phyloP scores from a whole-genome alignment of 2,888 invertebrate species.

The Hydrotaea cyrtoneurina region DNA sequence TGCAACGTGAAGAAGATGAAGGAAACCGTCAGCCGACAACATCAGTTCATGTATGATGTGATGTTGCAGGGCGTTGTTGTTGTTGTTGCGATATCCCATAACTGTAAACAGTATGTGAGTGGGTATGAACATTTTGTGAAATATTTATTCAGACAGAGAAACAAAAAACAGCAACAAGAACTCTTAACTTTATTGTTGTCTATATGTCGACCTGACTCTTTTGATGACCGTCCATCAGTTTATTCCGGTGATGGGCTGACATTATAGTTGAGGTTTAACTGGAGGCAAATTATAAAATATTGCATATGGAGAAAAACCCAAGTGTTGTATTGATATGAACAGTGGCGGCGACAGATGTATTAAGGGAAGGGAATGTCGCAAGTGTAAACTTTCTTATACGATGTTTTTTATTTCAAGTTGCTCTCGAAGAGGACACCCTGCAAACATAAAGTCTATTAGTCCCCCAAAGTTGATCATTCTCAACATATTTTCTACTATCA shows the following conservation, averaged over 20 bases:
- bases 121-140: background rate
- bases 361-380: no score
- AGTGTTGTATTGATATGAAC: conserved; percentile 2
- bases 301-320: conserved; percentile 8
- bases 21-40: conserved; percentile 23
- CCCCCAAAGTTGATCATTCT: no score
- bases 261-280: conserved; percentile 30
- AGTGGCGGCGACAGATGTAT: no score
- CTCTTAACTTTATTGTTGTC: conserved; percentile 33
- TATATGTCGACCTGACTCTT: background rate
- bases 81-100: conserved; percentile 1
- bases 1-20: conserved; percentile 13
- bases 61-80: background rate
- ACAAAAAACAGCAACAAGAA: background rate
- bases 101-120: conserved; percentile 35
- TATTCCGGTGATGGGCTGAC: conserved; percentile 21
- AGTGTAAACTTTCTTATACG: no score
- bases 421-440: no score
- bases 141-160: conserved; percentile 18
- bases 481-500: no score
- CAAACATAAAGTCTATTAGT: no score
- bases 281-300: conserved; percentile 48
- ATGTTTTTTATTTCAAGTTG: no score
- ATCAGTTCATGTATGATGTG: background rate
- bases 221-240: conserved; percentile 24